A percentile compares a stretch with the other conserved stretches of the same genome.
These are phyloP conservation scores for Antheraea mylitta DNA, from an alignment of 1,140 invertebrate species.

Conservation along the genomic window DNA sequence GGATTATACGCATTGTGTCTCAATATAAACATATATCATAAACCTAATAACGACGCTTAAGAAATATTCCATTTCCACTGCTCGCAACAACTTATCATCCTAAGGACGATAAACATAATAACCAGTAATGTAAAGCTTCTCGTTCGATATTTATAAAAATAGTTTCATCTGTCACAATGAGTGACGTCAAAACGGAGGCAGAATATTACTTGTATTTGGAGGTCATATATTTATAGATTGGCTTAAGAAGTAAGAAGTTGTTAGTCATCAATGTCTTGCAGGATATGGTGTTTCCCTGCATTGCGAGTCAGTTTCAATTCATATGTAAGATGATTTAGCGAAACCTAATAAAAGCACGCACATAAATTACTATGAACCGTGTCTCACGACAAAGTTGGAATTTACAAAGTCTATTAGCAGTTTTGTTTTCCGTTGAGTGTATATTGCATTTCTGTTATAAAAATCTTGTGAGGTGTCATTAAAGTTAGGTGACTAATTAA, in stretches of 20 bases:
- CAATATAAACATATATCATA: background rate
- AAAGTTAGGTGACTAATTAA: background rate
- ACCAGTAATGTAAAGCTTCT: background rate
- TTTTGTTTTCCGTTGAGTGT: background rate
- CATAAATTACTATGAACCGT: conserved; percentile 13
- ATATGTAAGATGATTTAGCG: conserved; percentile 14
- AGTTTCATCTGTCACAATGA: conserved; percentile 2
- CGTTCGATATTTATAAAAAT: background rate
- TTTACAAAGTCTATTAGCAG: background rate
- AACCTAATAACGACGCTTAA: background rate
- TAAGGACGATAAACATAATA: background rate
- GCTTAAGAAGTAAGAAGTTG: conserved; percentile 13
- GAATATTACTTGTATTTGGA: conserved; percentile 26
- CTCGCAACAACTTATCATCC: background rate
- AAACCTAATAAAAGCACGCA: background rate
- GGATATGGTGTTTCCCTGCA: conserved; percentile 26
- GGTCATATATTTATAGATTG: conserved; percentile 16
- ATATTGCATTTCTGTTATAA: background rate
- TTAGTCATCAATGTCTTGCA: conserved; percentile 21
- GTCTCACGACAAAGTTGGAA: background rate
- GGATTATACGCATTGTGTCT: background rate
- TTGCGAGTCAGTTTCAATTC: conserved; percentile 9
- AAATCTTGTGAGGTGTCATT: background rate
- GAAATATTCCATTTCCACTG: background rate
- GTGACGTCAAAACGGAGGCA: conserved; percentile 31